Evolutionary conservation across 2,113 vertebrate genomes (phyloP).

Genomic region (pig (Sus scrofa)): DNA sequence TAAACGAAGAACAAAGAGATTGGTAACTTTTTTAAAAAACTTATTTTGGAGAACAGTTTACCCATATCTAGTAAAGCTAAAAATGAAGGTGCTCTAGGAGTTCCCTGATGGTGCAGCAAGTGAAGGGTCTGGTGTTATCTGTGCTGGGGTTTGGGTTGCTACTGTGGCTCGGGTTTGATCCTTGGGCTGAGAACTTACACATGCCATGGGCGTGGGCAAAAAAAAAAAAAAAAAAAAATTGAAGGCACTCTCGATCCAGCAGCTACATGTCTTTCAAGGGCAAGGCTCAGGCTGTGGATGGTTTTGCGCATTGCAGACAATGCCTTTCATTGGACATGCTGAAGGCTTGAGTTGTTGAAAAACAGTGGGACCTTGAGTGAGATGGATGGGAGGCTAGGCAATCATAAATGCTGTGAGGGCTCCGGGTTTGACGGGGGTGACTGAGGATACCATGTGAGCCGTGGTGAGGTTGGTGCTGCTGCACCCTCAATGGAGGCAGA

Average conservation of each 20-base stretch:
- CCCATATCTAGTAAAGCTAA: neutral
- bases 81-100: neutral
- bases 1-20: neutral
- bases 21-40: neutral
- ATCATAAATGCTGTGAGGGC: neutral
- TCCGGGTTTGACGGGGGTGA: neutral
- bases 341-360: neutral
- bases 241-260: neutral
- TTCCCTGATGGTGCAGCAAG: too few species aligned
- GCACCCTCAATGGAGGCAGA: neutral
- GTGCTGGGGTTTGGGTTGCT: too few species aligned
- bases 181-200: too few species aligned
- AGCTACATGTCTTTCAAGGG: neutral
- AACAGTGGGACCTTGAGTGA: neutral
- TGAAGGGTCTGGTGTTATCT: too few species aligned
- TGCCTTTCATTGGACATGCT: neutral
- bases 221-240: neutral
- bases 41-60: neutral
- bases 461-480: neutral
- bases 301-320: neutral
- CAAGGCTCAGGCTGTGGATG: neutral
- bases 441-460: neutral
- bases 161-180: too few species aligned
- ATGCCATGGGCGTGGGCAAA: too few species aligned
- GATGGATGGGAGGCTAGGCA: neutral